Percentiles rank a stretch among this genome's conserved stretches.
Evolutionary conservation across 2,113 vertebrate species (phyloP).

Genomic region (Sclerurus mexicanus): DNA sequence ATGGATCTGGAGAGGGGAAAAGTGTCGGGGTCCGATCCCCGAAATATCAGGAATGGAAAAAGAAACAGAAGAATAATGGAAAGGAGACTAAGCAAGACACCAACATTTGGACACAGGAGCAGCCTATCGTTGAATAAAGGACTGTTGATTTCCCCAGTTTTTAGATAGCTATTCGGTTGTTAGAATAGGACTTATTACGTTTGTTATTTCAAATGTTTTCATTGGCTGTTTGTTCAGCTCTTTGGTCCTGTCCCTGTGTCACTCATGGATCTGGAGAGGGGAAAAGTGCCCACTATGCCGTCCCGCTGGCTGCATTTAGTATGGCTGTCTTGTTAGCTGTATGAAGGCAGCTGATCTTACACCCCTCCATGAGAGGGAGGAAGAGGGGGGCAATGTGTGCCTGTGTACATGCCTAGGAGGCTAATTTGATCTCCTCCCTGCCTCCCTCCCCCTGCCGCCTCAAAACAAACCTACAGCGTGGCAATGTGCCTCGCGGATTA

Average conservation of each 20-base stretch:
- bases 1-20: not conserved
- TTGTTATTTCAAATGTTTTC: no score
- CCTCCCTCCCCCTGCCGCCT: not conserved
- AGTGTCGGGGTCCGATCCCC: no score
- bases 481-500: not conserved
- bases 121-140: no score
- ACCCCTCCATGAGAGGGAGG: not conserved
- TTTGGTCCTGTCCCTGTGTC: not conserved
- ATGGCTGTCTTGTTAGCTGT: not conserved
- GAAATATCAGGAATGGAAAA: no score
- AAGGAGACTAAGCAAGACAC: no score
- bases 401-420: not conserved
- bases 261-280: not conserved
- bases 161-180: no score
- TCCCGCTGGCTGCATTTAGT: not conserved
- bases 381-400: not conserved
- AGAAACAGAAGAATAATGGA: no score
- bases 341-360: not conserved
- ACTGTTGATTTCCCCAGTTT: no score
- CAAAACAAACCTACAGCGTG: not conserved
- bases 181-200: no score
- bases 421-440: not conserved
- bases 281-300: rapidly evolving
- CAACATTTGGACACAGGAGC: no score
- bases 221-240: no score